Conservation (phyloP, 23 tunicate genomes). For the Styela clava region DNA sequence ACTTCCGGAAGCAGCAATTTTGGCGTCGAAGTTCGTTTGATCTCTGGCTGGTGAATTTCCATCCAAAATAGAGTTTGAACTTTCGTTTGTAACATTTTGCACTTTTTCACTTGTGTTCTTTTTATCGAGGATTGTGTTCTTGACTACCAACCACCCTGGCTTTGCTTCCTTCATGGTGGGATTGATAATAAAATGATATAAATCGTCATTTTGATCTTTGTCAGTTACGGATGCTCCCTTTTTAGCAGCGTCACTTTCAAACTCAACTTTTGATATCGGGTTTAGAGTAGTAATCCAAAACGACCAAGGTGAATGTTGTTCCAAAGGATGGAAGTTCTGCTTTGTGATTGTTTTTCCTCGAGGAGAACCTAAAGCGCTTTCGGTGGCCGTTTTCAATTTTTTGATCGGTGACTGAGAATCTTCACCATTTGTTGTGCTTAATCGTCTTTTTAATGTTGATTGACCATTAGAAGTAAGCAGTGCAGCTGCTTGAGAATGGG, state of each 20-base stretch:
- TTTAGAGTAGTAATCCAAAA: slow-evolving; percentile 51
- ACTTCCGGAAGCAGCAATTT: slow-evolving; percentile 9
- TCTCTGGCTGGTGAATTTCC: background rate
- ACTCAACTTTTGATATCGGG: slow-evolving; percentile 17
- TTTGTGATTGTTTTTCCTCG: slow-evolving; percentile 24
- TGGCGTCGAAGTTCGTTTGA: slow-evolving; percentile 17
- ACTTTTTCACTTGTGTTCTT: too few relatives aligned
- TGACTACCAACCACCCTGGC: slow-evolving; percentile 63
- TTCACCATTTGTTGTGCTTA: background rate
- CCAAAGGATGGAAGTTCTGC: slow-evolving; percentile 49
- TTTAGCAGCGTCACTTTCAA: background rate
- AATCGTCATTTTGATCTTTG: background rate
- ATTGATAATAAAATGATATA: slow-evolving; percentile 7
- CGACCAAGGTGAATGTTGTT: slow-evolving; percentile 74
- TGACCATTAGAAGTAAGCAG: background rate
- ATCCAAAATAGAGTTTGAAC: background rate
- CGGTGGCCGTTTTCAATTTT: background rate
- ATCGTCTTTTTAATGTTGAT: background rate
- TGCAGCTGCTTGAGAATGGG: background rate
- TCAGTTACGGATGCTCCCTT: background rate
- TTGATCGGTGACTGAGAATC: background rate
- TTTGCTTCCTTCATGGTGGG: background rate
- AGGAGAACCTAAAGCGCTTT: background rate
- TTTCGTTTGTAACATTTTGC: background rate
- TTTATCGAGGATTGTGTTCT: slow-evolving; percentile 22